phyloP scores from a whole-genome alignment of 2,888 invertebrate species.

The Synergus gifuensis region DNA sequence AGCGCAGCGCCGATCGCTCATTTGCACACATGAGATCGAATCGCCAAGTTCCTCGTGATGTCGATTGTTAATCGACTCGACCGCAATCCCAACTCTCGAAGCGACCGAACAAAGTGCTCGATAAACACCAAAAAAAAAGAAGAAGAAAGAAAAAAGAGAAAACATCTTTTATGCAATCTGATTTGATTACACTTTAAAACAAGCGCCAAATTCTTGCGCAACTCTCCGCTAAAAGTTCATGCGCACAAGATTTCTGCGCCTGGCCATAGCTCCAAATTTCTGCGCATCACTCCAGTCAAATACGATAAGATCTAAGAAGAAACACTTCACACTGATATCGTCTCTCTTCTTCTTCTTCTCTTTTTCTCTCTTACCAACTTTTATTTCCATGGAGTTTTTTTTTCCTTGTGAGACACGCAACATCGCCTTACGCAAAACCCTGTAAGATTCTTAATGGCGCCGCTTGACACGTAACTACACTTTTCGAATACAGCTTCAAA shows the following conservation, averaged over 20 bases:
- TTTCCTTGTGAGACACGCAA: constrained; percentile 17
- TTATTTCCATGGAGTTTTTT: background rate
- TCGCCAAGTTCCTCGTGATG: constrained; percentile 31
- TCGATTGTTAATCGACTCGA: constrained; percentile 36
- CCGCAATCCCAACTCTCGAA: background rate
- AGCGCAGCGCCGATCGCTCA: constrained; percentile 53
- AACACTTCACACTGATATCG: background rate
- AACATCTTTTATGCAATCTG: background rate
- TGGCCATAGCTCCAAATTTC: too few relatives aligned
- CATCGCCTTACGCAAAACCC: constrained; percentile 26
- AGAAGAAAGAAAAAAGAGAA: background rate
- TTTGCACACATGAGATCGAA: constrained; percentile 42
- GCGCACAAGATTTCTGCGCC: too few relatives aligned
- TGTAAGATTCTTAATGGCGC: constrained; percentile 26
- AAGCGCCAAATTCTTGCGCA: background rate
- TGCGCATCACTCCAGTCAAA: too few relatives aligned
- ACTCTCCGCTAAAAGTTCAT: too few relatives aligned
- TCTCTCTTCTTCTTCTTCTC: too few relatives aligned
- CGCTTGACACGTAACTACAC: constrained; percentile 28
- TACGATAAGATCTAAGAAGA: background rate
- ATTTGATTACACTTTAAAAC: background rate
- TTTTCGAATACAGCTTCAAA: constrained; percentile 12
- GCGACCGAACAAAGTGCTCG: background rate
- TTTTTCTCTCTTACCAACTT: background rate
- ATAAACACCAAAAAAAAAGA: background rate